These are phyloP conservation scores for Apis laboriosa DNA, from an alignment of 1,140 invertebrate species.

Conservation along the genomic window DNA sequence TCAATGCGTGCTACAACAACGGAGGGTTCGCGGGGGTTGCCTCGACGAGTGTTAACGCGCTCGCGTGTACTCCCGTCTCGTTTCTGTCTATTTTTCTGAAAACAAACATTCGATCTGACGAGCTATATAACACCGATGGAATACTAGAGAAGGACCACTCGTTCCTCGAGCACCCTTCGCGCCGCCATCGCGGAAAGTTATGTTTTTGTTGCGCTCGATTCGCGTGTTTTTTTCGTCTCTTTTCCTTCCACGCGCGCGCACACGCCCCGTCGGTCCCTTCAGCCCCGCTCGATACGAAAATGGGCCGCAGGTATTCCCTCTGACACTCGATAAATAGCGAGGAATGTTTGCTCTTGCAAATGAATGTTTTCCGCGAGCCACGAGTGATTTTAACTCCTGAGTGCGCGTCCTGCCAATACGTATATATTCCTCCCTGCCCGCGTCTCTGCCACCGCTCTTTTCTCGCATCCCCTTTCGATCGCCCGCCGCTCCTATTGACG, in stretches of 20 bases:
- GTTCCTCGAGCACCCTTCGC: conserved; percentile 65
- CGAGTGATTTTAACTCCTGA: conserved; percentile 55
- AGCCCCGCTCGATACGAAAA: conserved; percentile 62
- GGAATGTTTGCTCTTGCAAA: conserved; percentile 62
- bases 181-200: conserved; percentile 66
- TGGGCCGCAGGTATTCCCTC: conserved; percentile 65
- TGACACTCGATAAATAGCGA: conserved; percentile 66
- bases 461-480: neutral
- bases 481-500: neutral
- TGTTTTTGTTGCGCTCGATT: conserved; percentile 67
- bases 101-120: conserved; percentile 67
- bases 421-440: neutral
- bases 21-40: conserved; percentile 16
- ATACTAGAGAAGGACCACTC: conserved; percentile 67
- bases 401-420: conserved; percentile 14
- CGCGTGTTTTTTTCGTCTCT: conserved; percentile 55
- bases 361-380: conserved; percentile 58
- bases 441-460: neutral
- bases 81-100: conserved; percentile 67
- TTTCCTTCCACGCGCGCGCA: conserved; percentile 16
- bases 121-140: conserved; percentile 65
- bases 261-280: conserved; percentile 45
- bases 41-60: conserved; percentile 56
- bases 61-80: conserved; percentile 46
- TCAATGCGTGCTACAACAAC: conserved; percentile 35